These are phyloP conservation scores for Neuroterus valhalla DNA, from an alignment of 1,140 invertebrate species.

Conservation along the genomic window DNA sequence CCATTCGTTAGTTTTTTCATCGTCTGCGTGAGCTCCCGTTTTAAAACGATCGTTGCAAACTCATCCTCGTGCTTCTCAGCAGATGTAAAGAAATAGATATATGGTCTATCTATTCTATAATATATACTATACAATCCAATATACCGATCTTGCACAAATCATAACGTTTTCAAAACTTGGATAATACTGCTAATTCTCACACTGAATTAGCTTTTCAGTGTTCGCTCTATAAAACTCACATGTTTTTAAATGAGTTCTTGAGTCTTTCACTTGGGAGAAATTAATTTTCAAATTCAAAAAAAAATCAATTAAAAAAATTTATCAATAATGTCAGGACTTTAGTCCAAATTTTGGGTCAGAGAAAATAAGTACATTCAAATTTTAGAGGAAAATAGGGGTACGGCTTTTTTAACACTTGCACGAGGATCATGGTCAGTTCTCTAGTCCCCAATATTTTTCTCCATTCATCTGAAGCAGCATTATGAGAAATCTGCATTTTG, in stretches of 20 bases:
- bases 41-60: slow-evolving; percentile 61
- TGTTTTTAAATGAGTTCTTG: background rate
- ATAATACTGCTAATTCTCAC: slow-evolving; percentile 11
- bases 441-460: too few relatives aligned
- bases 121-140: background rate
- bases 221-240: background rate
- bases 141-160: too few relatives aligned
- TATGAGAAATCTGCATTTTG: too few relatives aligned
- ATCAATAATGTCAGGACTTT: too few relatives aligned
- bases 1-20: slow-evolving; percentile 63
- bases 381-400: too few relatives aligned
- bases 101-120: background rate
- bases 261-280: background rate
- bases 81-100: slow-evolving; percentile 29
- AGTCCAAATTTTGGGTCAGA: too few relatives aligned
- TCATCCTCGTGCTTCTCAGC: slow-evolving; percentile 38
- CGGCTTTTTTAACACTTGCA: too few relatives aligned
- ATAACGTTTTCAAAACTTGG: background rate
- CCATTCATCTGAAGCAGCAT: too few relatives aligned
- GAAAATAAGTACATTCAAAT: too few relatives aligned
- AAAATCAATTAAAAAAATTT: too few relatives aligned
- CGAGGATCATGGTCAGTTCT: too few relatives aligned
- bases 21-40: slow-evolving; percentile 60
- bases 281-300: too few relatives aligned
- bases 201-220: background rate